phyloP scores from a whole-genome alignment of 2,797 vertebrate species.

The Acanthurus tractus region DNA sequence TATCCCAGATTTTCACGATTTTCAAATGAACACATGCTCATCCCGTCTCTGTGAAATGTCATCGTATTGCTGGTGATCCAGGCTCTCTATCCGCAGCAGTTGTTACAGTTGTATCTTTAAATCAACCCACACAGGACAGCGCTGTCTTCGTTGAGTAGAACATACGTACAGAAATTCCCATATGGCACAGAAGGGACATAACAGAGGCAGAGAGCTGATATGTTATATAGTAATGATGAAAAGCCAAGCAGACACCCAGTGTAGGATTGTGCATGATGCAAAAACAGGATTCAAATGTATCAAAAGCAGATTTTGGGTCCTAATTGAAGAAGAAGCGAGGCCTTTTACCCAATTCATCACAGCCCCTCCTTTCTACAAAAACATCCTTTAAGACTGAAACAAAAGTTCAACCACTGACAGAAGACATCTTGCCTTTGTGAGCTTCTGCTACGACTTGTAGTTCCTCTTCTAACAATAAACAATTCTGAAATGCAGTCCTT shows the following conservation, averaged over 20 bases:
- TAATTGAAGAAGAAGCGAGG: slow-evolving; percentile 19
- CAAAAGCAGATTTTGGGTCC: slow-evolving; percentile 8
- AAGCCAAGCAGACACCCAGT: slow-evolving; percentile 28
- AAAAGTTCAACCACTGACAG: slow-evolving; percentile 33
- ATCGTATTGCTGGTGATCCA: slow-evolving; percentile 24
- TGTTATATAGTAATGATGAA: slow-evolving; percentile 52
- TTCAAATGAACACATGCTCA: slow-evolving; percentile 19
- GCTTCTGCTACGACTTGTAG: slow-evolving; percentile 47
- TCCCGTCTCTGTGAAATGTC: slow-evolving; percentile 11
- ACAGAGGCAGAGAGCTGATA: slow-evolving; percentile 50
- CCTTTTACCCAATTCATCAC: slow-evolving; percentile 26
- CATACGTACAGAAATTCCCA: slow-evolving; percentile 44
- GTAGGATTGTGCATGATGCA: slow-evolving; percentile 21
- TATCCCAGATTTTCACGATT: slow-evolving; percentile 31
- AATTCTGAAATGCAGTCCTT: slow-evolving; percentile 64
- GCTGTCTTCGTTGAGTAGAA: slow-evolving; percentile 35
- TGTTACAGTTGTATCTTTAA: slow-evolving; percentile 29
- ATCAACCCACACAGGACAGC: slow-evolving; percentile 47
- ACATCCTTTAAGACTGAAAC: slow-evolving; percentile 19
- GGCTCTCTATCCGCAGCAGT: slow-evolving; percentile 8
- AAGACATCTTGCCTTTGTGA: slow-evolving; percentile 51
- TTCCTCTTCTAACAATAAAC: slow-evolving; percentile 59
- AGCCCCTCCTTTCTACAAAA: slow-evolving; percentile 4
- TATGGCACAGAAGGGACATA: slow-evolving; percentile 23
- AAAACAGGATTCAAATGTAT: slow-evolving; percentile 32